Base-by-base conservation (phyloP, 1,140 invertebrate genomes). In the Drosophila chauvacae region DNA sequence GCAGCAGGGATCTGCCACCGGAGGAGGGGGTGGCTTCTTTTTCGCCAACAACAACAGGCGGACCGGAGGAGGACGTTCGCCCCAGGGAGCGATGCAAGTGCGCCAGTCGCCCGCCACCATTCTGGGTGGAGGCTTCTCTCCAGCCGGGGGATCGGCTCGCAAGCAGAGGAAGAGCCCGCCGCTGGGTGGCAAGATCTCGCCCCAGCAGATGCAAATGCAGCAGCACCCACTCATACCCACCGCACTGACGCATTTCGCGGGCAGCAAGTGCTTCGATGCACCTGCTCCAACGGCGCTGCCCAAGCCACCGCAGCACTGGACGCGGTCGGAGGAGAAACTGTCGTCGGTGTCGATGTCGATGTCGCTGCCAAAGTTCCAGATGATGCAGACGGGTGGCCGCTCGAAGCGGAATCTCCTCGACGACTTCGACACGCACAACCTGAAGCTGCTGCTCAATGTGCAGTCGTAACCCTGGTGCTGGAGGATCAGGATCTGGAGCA, bases 231-330 rank as follows among this genome's bases (percentile, higher is more conserved):
- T 91, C 59, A 83, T 91, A 85, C 91, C 91, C 78, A 92, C 90
- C 83, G 88, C 88, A 48, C 76, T 91, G 64, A 91, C 92, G 80
- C 93, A 93, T 78, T 95, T 95, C 84, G 95, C 95, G 72, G 94
- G 94, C 63, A 94, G 94, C 62, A 95, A 95, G 79, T 95, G 94
- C 80, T 94, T 94, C 57, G 94, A 95, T 65, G 94, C 94, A 61
- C 95, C 95, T 51, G 93, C 94, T 69, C 94, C 95, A 39, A 94
- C 94, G 51, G 94, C 94, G 64, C 86, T 95, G 72, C 95, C 95
- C 61, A 94, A 93, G 82, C 95, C 95, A 55, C 95, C 95, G 33
- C 84, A 93, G 59, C 94, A 94, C 80, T 95, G 95, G 95, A 94
- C 93, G 18, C 66, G 88, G 59, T 80, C 81, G 23, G 90, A 90